phyloP scores from a whole-genome alignment of 2,797 vertebrate genomes.

The Cirrhinus molitorella region DNA sequence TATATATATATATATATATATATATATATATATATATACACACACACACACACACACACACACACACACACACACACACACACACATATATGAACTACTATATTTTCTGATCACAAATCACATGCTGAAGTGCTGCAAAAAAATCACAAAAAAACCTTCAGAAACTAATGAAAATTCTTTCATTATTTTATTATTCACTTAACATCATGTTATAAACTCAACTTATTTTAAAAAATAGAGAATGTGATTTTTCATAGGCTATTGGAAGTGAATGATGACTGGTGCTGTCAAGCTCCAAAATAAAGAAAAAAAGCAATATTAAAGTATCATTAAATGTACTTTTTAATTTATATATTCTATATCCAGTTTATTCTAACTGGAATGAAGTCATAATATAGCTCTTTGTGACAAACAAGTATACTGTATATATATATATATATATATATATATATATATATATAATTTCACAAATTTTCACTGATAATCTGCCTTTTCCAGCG shows the following conservation, averaged over 20 bases:
- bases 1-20: neutral
- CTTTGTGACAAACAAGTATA: too few relatives aligned
- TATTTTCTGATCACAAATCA: constrained; percentile 12
- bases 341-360: too few relatives aligned
- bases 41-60: too few relatives aligned
- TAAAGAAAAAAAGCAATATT: neutral
- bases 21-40: neutral
- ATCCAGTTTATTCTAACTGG: neutral
- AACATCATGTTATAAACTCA: neutral
- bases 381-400: neutral
- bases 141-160: too few relatives aligned
- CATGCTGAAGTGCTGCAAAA: neutral
- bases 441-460: too few relatives aligned
- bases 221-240: neutral
- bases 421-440: too few relatives aligned
- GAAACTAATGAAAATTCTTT: neutral
- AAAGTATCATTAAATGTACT: neutral
- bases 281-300: neutral
- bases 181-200: neutral
- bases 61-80: too few relatives aligned
- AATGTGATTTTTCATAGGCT: neutral
- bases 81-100: neutral
- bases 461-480: too few relatives aligned
- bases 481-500: neutral
- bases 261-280: neutral